Base-by-base conservation (phyloP, 2,113 vertebrate genomes). In the Ceyx margarethae region DNA sequence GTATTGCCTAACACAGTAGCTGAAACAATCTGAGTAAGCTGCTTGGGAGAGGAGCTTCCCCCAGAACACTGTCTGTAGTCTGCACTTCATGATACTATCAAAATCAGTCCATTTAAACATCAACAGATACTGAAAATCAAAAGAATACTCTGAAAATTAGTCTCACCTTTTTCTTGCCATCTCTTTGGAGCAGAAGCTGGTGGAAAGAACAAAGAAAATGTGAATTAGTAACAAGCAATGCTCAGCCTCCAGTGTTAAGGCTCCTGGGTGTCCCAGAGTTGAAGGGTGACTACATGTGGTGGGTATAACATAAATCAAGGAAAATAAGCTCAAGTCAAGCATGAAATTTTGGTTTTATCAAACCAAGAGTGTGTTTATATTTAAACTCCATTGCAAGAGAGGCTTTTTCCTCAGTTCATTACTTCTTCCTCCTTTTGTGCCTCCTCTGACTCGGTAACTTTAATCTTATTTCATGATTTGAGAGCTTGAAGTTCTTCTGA, bases 121-220 rank as follows among this genome's bases (percentile, higher is more conserved):
- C 43, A 86, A 51, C 83, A 54, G 69, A 45, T 67, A 83, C 13
- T 54, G 83, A 85, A 84, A 95, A 95, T 50, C 37, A 42, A 54
- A 72, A 82, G 64, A 78, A 86, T 72, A 81, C 19, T 84, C 87
- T 16, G 26, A 86, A 88, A 84, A 86, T 94, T 16, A 85, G 64
- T 81, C 91, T 95, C 91, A 96, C 90, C 95, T 92, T 90, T 90
- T 93, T 73, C 90, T 79, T 81, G 93, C 33, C 46, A 26, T 89
- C 89, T 62, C 62, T 77, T 42, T 76, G 81, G 77, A 77, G 90
- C 28, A 50, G 58, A 42, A 94, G 71, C 93, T 95, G 92, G 83
- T 86, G 89, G 81, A 94, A 86, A 93, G 81, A 95, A 93, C 90
- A 93, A 79, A 95, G 86, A 87, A 43, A 86, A 85, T 21, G 10